Base-by-base conservation (phyloP, 2,113 vertebrate species). In the Maccullochella peelii region DNA sequence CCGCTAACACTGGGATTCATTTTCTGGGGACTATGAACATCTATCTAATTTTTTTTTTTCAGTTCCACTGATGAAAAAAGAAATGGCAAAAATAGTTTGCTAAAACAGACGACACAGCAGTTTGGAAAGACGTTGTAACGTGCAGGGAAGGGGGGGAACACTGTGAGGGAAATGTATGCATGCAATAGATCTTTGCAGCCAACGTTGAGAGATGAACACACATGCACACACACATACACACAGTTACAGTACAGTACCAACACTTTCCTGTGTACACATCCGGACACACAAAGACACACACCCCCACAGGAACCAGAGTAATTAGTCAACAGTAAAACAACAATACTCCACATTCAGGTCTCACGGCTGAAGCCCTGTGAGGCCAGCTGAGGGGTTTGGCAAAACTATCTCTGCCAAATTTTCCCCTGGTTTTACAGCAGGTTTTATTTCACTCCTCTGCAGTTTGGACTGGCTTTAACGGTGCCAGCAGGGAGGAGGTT, bases 261-360 rank as follows among this genome's bases (percentile, higher is more conserved):
- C 12, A 52, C 50, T 71, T 71, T 73, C 44, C 57, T 47, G 33
- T 38, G 40, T 27, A 62, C 49, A 77, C 84, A 88, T 72, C 81
- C 85, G 62, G 74, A 62, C 62, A 70, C 57, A 76, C 62, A 78
- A 27, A 49, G 14, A 58, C 57, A 16, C 38, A 63, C 61, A 84
- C 65, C 82, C 76, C 25, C 36, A 86, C 89, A 91, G 90, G 81
- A 91, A 88, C 77, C 76, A 8, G 63, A 77, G 57, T 79, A 86
- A 92, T 90, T 89, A 90, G 77, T 85, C 42, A 15, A 66, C 86
- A 92, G 86, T 93, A 82, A 91, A 91, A 89, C 77, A 89, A 87
- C 86, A 91, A 88, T 84, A 79, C 70, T 84, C 67, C 77, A 87
- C 82, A 89, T 84, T 92, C 80, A 91, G 84, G 81, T 88, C 88